A percentile compares a stretch with the other conserved stretches of the same genome.
These are phyloP conservation scores for Loris lydekkerianus DNA, from an alignment of 2,797 vertebrate genomes.

Conservation along the genomic window DNA sequence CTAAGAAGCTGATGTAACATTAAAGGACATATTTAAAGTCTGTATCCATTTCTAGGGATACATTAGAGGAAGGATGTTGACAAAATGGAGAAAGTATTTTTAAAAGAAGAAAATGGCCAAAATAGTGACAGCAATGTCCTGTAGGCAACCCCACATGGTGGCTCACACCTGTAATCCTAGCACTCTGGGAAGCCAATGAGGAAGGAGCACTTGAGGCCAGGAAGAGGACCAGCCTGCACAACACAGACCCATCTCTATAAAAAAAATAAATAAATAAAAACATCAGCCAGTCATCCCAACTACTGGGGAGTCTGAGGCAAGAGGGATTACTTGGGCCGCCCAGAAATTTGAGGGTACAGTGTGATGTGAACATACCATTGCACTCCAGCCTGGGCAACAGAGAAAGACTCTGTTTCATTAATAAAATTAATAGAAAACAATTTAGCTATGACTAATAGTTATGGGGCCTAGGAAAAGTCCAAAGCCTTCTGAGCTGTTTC, in stretches of 20 bases:
- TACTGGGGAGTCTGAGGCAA: neutral
- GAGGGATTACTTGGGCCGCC: neutral
- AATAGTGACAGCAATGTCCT: neutral
- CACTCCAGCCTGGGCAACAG: neutral
- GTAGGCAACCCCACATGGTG: accelerated
- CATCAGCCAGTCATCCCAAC: neutral
- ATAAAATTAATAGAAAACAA: neutral
- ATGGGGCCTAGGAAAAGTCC: neutral
- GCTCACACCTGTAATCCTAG: neutral
- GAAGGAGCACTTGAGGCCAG: neutral
- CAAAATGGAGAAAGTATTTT: neutral
- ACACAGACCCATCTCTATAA: neutral
- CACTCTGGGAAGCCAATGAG: neutral
- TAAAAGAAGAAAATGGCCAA: neutral
- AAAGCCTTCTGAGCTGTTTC: neutral
- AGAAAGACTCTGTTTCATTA: neutral
- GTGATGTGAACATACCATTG: neutral
- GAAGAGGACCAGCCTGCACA: neutral
- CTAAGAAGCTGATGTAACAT: neutral
- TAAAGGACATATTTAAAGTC: neutral
- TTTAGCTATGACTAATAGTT: neutral
- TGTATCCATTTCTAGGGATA: neutral
- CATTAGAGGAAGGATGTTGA: neutral
- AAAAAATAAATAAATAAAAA: neutral
- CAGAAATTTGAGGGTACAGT: neutral